A percentile compares a stretch with the other conserved stretches of the same genome.
Evolutionary conservation across 2,888 invertebrate genomes (phyloP).

Genomic region (Ctenicera cuprea): DNA sequence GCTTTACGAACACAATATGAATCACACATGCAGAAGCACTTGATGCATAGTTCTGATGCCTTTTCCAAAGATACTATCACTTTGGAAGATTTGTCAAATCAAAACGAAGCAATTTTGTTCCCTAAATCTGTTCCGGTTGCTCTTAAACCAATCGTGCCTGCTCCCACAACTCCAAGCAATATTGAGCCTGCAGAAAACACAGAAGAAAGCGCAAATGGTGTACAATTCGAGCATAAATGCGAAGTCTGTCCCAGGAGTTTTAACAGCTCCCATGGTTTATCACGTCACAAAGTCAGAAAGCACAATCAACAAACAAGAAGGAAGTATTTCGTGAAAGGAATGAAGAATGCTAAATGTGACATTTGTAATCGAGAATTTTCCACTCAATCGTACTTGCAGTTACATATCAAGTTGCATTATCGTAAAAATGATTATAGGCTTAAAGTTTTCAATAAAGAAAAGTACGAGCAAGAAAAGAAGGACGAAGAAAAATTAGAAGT

Average conservation of each 20-base stretch:
- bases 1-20: slow-evolving; percentile 64
- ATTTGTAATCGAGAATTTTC: slow-evolving; percentile 70
- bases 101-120: slow-evolving; percentile 45
- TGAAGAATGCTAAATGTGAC: slow-evolving; percentile 70
- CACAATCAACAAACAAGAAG: slow-evolving; percentile 61
- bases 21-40: slow-evolving; percentile 61
- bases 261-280: slow-evolving; percentile 64
- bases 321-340: slow-evolving; percentile 68
- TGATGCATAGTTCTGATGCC: slow-evolving; percentile 54
- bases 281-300: slow-evolving; percentile 68
- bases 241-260: slow-evolving; percentile 65
- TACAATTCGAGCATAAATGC: slow-evolving; percentile 60
- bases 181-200: not conserved
- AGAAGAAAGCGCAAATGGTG: not conserved
- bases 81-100: slow-evolving; percentile 63
- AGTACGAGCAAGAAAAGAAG: slow-evolving; percentile 27
- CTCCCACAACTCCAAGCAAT: not conserved
- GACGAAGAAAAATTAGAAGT: slow-evolving; percentile 36
- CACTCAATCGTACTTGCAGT: slow-evolving; percentile 68
- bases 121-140: not conserved
- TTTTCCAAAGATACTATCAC: slow-evolving; percentile 64
- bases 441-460: slow-evolving; percentile 66
- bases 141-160: not conserved
- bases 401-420: slow-evolving; percentile 68
- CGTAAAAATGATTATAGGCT: slow-evolving; percentile 66